Base-by-base conservation (phyloP, 2,888 invertebrate genomes). In the Brassicogethes aeneus region DNA sequence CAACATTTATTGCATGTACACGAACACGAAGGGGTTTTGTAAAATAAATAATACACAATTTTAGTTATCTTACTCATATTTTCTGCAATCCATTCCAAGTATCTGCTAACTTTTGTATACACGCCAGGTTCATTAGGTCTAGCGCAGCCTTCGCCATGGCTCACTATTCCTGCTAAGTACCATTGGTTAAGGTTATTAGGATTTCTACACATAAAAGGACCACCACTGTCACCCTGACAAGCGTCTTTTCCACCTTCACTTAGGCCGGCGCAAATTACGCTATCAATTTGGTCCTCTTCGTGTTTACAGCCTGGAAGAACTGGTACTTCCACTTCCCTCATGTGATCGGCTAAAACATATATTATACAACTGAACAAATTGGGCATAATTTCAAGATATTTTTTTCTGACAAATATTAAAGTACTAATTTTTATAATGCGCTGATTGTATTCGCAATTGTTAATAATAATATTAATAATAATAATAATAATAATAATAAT, bases 141-240 rank as follows among this genome's bases (percentile, higher is more conserved):
- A 14, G 79, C 91, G 64, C 91, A 91, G 2, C 91, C 91, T 54
- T 86, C 82, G 15, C 91, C 91, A 58, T 90, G 89, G 57, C 89
- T 89, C 0, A 91, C 86, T 37, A 91, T 76, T 1, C 90, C 91
- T 3, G 82, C 87, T 44, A 88, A 71, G 60, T 86, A 88, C 83
- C 85, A 87, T 57, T 82, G 82, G 46, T 76, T 74, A 0, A 72
- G 64, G 56, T 76, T 74, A 42, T 72, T 70, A 31, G 81, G 78
- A 65, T 82, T 82, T 60, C 76, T 78, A 66, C 90, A 90, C 64
- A 89, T 75, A 36, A 90, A 74, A 35, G 90, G 90, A 1, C 90
- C 89, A 34, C 90, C 90, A 50, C 88, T 88, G 57, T 86, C 85
- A 35, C 85, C 86, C 72, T 85, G 88, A 53, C 91, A 91, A 2